A percentile compares a stretch with the other conserved stretches of the same genome.
Evolutionary conservation across 2,113 vertebrate genomes (phyloP).

Genomic region (Pseudorectes ferrugineus): DNA sequence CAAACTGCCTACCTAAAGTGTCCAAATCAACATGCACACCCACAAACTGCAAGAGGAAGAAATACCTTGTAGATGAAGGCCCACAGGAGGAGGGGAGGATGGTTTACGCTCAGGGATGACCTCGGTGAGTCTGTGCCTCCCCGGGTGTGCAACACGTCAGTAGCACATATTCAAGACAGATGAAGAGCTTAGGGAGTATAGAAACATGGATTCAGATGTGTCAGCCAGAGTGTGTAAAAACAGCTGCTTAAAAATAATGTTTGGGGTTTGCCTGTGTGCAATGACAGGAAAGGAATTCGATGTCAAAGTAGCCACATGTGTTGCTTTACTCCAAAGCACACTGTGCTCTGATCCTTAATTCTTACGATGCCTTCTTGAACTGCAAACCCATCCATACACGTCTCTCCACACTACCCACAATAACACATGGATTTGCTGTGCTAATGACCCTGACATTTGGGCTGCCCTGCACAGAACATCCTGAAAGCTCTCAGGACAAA

Average conservation of each 20-base stretch:
- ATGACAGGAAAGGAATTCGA: constrained; percentile 4
- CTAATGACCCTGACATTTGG: background rate
- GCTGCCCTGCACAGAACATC: background rate
- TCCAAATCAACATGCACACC: background rate
- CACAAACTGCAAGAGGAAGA: background rate
- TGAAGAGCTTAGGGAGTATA: constrained; percentile 31
- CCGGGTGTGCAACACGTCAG: background rate
- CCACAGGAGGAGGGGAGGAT: background rate
- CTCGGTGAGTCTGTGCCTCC: background rate
- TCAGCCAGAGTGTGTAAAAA: constrained; percentile 9
- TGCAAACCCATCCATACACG: background rate
- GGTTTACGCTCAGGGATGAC: background rate
- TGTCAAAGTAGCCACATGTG: constrained; percentile 15
- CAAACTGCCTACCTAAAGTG: background rate
- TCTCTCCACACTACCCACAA: background rate
- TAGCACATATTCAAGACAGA: constrained; percentile 36
- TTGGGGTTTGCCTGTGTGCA: constrained; percentile 20
- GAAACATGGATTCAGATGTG: constrained; percentile 40
- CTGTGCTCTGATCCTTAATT: constrained; percentile 10
- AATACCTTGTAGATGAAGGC: background rate
- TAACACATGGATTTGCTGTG: background rate
- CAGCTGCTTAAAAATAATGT: constrained; percentile 57
- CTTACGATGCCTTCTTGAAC: background rate
- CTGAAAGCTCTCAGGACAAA: background rate
- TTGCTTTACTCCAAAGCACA: background rate